Evolutionary conservation across 2,113 vertebrate genomes (phyloP).

Genomic region (Callipepla squamata): DNA sequence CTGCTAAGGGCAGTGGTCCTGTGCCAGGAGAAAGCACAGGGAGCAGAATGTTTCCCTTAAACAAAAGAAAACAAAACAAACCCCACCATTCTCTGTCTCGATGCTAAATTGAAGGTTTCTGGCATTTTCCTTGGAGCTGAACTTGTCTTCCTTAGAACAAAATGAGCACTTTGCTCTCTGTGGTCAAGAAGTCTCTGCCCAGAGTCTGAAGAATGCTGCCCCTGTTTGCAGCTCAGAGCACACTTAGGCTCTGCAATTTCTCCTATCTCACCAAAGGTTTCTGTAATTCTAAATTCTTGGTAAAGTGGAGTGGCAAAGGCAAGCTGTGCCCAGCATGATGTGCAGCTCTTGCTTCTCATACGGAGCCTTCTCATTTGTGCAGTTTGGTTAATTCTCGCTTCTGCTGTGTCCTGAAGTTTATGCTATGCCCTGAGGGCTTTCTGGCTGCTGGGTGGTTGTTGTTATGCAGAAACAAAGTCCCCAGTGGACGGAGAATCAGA

Average conservation of each 20-base stretch:
- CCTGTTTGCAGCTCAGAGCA: not conserved
- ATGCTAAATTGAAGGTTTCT: not conserved
- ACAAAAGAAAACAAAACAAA: not conserved
- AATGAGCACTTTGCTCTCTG: slow-evolving; percentile 3
- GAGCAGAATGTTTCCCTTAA: not conserved
- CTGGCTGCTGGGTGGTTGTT: accelerated
- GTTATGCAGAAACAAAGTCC: not conserved
- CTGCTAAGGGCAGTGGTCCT: not conserved
- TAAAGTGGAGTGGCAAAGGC: not conserved
- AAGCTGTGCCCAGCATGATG: not conserved
- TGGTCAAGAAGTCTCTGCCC: not conserved
- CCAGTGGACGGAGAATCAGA: not conserved
- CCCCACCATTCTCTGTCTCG: not conserved
- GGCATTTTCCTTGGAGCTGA: not conserved
- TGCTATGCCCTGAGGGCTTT: not conserved
- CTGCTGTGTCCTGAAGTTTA: not conserved
- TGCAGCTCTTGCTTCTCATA: not conserved
- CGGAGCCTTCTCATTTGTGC: not conserved
- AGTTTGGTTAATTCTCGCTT: not conserved
- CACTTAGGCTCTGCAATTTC: not conserved
- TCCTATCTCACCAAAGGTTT: not conserved
- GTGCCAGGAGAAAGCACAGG: not conserved
- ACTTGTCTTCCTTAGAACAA: not conserved
- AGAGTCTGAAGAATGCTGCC: not conserved
- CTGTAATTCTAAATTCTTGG: not conserved